Evolutionary conservation across 64 coral and sea anemone species (phyloP).

Genomic region (Porites australiensis): DNA sequence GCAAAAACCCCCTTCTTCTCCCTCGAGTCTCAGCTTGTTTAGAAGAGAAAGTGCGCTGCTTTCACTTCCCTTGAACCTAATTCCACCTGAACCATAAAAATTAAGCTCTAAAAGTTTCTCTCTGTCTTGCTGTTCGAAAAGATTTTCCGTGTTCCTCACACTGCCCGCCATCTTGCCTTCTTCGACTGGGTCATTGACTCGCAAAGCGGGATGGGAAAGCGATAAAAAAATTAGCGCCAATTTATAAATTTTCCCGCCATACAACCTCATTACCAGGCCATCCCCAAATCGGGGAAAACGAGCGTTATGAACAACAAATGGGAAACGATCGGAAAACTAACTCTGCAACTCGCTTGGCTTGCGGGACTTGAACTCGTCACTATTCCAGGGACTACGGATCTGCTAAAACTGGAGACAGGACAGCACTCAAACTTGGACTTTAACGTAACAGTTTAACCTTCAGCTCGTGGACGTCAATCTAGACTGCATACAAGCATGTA

Average conservation of each 20-base stretch:
- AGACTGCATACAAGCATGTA: no score
- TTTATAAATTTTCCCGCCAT: constrained; percentile 16
- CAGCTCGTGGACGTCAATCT: no score
- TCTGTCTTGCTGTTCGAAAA: constrained; percentile 31
- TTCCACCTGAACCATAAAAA: background rate
- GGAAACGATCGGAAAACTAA: no score
- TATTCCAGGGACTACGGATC: no score
- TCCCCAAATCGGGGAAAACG: background rate
- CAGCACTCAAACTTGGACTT: no score
- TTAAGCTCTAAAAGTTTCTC: background rate
- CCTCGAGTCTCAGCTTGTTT: constrained; percentile 66
- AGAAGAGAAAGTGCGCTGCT: constrained; percentile 26
- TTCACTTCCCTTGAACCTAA: constrained; percentile 15
- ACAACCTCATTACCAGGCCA: background rate
- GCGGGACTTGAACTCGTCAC: no score
- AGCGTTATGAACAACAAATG: no score
- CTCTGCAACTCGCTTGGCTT: no score
- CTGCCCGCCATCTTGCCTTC: background rate
- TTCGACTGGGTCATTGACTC: background rate
- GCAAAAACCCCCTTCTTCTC: constrained; percentile 79
- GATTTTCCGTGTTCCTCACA: background rate
- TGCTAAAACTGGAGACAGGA: no score
- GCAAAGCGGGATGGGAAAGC: background rate
- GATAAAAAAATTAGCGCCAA: background rate
- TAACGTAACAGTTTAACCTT: no score